Evolutionary conservation across 2,113 vertebrate genomes (phyloP).

Genomic region (Strigops habroptila): DNA sequence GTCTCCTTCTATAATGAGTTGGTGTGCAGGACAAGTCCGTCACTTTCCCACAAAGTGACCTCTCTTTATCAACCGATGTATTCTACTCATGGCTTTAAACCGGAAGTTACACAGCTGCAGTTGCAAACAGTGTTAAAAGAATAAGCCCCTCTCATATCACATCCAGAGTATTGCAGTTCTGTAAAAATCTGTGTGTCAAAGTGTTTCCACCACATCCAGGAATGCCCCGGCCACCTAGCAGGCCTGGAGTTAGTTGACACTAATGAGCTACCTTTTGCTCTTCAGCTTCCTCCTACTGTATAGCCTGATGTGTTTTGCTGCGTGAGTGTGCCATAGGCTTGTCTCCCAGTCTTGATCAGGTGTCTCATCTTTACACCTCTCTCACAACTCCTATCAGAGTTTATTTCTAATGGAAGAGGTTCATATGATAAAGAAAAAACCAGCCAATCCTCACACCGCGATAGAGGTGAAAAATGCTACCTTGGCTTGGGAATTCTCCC

Average conservation of each 20-base stretch:
- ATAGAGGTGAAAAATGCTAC: constrained; percentile 89
- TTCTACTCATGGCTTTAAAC: background rate
- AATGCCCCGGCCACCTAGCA: constrained; percentile 37
- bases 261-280: constrained; percentile 85
- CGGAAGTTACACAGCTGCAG: background rate
- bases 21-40: background rate
- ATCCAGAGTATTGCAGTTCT: background rate
- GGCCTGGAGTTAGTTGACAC: constrained; percentile 71
- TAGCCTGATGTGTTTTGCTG: constrained; percentile 84
- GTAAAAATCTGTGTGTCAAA: constrained; percentile 18
- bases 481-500: constrained; percentile 88
- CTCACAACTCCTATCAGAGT: constrained; percentile 87
- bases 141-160: background rate
- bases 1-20: background rate
- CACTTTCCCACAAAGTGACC: background rate
- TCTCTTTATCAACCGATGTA: background rate
- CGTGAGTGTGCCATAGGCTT: constrained; percentile 81
- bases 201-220: constrained; percentile 56
- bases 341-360: constrained; percentile 78
- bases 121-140: background rate
- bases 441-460: constrained; percentile 80
- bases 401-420: constrained; percentile 94
- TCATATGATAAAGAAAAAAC: constrained; percentile 83
- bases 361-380: constrained; percentile 86
- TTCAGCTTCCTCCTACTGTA: constrained; percentile 81